phyloP scores from a whole-genome alignment of 1,140 invertebrate species.

The Aphaenogaster ashmeadi region DNA sequence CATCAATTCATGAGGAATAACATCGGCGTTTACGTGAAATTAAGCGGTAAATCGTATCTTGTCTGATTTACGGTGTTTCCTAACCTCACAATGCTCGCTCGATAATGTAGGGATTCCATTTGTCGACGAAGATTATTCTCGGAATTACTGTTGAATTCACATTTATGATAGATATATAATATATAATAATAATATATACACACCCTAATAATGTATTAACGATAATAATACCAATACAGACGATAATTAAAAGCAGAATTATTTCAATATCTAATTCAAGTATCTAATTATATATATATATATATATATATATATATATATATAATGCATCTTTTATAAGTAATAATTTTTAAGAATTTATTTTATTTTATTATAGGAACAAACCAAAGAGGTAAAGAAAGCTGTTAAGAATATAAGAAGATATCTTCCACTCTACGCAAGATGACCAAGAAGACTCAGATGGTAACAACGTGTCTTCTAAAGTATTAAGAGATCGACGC shows the following conservation, averaged over 20 bases:
- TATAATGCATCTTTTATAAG: background rate
- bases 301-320: no score
- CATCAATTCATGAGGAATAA: background rate
- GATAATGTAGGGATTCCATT: background rate
- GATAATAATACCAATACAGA: background rate
- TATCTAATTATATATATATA: background rate
- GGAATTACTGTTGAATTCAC: no score
- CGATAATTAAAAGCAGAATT: background rate
- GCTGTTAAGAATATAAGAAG: background rate
- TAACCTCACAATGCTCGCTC: background rate
- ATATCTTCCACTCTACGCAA: background rate
- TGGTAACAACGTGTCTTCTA: background rate
- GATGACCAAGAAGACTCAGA: background rate
- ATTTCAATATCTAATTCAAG: background rate
- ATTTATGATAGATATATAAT: background rate
- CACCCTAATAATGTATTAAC: background rate
- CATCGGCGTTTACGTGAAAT: background rate
- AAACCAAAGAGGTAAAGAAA: background rate
- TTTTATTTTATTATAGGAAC: conserved; percentile 35
- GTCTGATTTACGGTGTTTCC: background rate
- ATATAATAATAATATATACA: background rate
- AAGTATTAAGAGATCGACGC: background rate
- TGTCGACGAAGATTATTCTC: background rate
- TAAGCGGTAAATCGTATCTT: background rate
- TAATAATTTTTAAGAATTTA: conserved; percentile 22